Conservation (phyloP, 1,140 invertebrate species). For the Eriocheir sinensis region DNA sequence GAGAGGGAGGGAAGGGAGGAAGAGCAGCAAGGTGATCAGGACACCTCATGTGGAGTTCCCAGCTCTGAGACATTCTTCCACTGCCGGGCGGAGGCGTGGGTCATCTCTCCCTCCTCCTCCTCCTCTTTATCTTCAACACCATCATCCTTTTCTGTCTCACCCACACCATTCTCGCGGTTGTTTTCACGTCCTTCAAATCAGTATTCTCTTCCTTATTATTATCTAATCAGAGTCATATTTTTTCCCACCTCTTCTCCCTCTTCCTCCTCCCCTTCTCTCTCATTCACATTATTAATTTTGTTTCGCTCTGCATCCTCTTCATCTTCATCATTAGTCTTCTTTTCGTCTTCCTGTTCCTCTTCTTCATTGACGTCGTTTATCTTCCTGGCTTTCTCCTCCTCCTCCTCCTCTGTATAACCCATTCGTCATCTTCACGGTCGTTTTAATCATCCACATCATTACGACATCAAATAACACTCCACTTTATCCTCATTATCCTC, state of each 20-base stretch:
- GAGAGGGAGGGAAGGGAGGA: background rate
- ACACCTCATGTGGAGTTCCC: background rate
- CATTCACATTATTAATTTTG: background rate
- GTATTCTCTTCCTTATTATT: no score
- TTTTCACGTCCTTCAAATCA: background rate
- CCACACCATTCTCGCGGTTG: background rate
- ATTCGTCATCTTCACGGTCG: background rate
- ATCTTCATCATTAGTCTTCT: background rate
- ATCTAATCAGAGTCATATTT: no score
- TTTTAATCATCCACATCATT: background rate
- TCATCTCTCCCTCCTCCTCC: slow-evolving; percentile 5
- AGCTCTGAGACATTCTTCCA: background rate
- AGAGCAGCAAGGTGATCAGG: background rate
- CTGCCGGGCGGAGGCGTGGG: background rate
- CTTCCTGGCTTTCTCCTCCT: background rate
- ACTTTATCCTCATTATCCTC: background rate
- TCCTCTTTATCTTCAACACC: background rate
- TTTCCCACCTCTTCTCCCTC: background rate
- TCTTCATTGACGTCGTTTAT: no score
- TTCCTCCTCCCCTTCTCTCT: background rate
- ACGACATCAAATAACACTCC: background rate
- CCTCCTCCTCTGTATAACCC: background rate
- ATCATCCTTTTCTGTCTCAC: background rate
- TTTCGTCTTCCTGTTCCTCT: background rate
- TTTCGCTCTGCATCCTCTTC: background rate